Evolutionary conservation across 2,888 invertebrate genomes (phyloP), one percentile per base, ranked within the genome.

Genomic region (Flexamia atlantica): DNA sequence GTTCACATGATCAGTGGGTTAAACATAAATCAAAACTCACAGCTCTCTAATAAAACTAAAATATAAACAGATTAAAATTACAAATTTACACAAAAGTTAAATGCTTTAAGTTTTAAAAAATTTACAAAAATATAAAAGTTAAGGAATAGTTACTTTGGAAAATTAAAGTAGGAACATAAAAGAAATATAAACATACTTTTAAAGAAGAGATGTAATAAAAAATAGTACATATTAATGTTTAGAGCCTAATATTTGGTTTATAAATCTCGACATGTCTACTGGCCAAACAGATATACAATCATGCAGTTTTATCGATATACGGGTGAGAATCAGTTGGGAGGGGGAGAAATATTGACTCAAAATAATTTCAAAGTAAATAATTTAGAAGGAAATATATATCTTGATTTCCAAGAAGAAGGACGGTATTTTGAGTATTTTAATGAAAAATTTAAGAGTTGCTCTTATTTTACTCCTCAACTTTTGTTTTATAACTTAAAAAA

Each of bases 241-340:
- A 64, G 23, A 72, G 40, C 40, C 72, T 72, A 72, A 72, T 72
- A 72, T 72, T 72, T 72, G 72, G 72, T 72, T 72, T 20, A 72
- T 23, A 30, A 40, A 72, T 23, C 36, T 72, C 72, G 20, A 72
- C 40, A 36, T 72, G 64, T 40, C 72, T 72, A 72, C 72, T 72
- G 72, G 72, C 72, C 72, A 23, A 23, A 72, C 0, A 28, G 25
- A 28, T 30, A 20, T 17, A 53, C 53, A 53, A 64, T 14, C 0
- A 72, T 72, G 72, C 72, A 72, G 72, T 72, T 40, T 72, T 36
- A 72, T 72, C 72, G 20, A 36, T 9, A 36, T 36, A 36, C 36
- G 9, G 9, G n/a, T n/a, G n/a, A n/a, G n/a, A n/a, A n/a, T n/a
- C n/a, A n/a, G n/a, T n/a, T n/a, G n/a, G n/a, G n/a, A n/a, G n/a